Evolutionary conservation across 1,140 invertebrate species (phyloP).

Genomic region (Trialeurodes vaporariorum): DNA sequence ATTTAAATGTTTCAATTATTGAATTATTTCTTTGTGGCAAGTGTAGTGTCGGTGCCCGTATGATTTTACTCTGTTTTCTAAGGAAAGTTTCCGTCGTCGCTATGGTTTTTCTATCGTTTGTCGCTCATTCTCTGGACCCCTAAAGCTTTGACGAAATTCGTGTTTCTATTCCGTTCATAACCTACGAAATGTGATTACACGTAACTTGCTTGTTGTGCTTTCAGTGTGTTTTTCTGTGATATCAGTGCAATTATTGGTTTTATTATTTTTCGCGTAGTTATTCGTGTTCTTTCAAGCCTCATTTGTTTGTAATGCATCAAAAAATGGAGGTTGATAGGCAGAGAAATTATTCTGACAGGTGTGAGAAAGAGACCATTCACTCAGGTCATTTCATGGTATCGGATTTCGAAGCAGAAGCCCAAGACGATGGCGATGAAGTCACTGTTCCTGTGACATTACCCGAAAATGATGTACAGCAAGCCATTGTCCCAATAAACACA

Average conservation of each 20-base stretch:
- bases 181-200: neutral
- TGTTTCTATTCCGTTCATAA: neutral
- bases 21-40: too few species aligned
- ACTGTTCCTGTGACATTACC: slow-evolving; percentile 51
- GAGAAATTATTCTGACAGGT: slow-evolving; percentile 9
- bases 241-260: neutral
- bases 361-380: slow-evolving; percentile 66
- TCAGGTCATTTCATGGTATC: slow-evolving; percentile 98
- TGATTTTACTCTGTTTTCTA: too few species aligned
- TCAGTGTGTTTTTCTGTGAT: neutral
- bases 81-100: too few species aligned
- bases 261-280: too few species aligned
- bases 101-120: too few species aligned
- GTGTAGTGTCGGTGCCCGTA: neutral
- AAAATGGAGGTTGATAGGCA: neutral
- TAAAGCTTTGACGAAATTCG: neutral
- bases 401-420: slow-evolving; percentile 83
- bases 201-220: neutral
- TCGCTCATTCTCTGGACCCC: too few species aligned
- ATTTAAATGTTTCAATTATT: too few species aligned
- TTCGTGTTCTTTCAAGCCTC: too few species aligned
- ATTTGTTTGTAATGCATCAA: neutral
- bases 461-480: neutral
- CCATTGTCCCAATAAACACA: neutral
- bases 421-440: slow-evolving; percentile 75